Conservation (phyloP, 2,113 vertebrate species). For the Mustelus asterias region DNA sequence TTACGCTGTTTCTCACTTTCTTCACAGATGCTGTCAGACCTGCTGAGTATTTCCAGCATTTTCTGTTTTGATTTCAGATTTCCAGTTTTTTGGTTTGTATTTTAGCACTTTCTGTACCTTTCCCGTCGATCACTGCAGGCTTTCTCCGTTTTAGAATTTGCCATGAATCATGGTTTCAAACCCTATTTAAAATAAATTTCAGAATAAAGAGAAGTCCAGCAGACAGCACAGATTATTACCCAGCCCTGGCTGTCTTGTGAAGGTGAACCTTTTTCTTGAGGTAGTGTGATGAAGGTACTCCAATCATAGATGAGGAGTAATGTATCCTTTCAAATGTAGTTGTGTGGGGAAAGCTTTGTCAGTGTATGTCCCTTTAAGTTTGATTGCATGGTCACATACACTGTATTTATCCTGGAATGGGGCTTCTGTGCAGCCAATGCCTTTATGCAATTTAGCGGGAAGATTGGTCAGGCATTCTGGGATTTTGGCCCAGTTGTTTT, state of each 20-base stretch:
- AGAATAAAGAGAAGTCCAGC: neutral
- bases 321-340: neutral
- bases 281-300: neutral
- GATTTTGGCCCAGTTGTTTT: neutral
- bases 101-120: constrained; percentile 26
- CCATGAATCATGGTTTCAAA: constrained; percentile 34
- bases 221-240: neutral
- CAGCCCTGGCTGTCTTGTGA: neutral
- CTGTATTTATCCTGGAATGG: neutral
- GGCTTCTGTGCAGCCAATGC: no score
- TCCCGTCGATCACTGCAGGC: constrained; percentile 40
- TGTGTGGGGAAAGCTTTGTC: neutral
- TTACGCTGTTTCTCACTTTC: no score
- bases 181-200: neutral
- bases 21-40: no score
- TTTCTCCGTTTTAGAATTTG: constrained; percentile 38
- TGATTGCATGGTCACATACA: no score
- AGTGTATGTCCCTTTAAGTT: neutral
- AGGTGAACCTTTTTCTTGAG: neutral
- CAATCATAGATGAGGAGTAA: no score
- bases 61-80: neutral
- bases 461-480: neutral
- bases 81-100: neutral
- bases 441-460: no score
- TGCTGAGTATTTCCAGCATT: neutral